Base-by-base conservation (phyloP, 2,888 invertebrate species). In the Stenoptilia bipunctidactyla region DNA sequence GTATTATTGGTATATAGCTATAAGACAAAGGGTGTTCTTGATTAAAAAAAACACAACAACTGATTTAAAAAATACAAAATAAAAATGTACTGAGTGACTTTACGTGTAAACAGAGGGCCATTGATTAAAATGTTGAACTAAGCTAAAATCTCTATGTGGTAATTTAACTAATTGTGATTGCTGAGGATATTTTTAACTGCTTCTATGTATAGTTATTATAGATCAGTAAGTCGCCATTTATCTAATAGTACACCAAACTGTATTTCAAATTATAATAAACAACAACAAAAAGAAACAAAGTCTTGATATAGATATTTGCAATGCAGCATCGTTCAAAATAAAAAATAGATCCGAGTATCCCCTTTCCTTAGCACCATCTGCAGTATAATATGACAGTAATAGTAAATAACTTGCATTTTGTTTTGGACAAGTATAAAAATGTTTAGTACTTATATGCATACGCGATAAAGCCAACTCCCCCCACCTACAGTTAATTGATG, bases 51-150 rank as follows among this genome's bases (percentile, higher is more conserved):
- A 75, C 79, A 71, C 4, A 73, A 71, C 69, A 74, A 75, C 74
- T 79, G 77, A 79, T 73, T 58, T 68, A 74, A 30, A 30, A 34
- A 34, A 74, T 76, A 79, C 76, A 80, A 80, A 77, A 73, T 67
- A 74, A 65, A 58, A 58, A 67, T 77, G 82, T 80, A 83, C 80
- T 82, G 82, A 83, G 82, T 82, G 83, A 83, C 82, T 83, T 77
- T 79, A 80, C 76, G 77, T 76, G 83, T 79, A 82, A 82, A 80
- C 82, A 74, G 80, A 76, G 82, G 83, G 82, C 83, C 83, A 83
- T 83, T 79, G 80, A 76, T 73, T 65, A 77, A 76, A 73, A 74
- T 67, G 79, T 82, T 77, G 77, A 77, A 76, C 67, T 82, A 79
- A 82, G 80, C 77, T 76, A 80, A 80, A 80, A 79, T 79, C 73